Evolutionary conservation across 2,113 vertebrate genomes (phyloP).

Genomic region (Eolophus roseicapilla): DNA sequence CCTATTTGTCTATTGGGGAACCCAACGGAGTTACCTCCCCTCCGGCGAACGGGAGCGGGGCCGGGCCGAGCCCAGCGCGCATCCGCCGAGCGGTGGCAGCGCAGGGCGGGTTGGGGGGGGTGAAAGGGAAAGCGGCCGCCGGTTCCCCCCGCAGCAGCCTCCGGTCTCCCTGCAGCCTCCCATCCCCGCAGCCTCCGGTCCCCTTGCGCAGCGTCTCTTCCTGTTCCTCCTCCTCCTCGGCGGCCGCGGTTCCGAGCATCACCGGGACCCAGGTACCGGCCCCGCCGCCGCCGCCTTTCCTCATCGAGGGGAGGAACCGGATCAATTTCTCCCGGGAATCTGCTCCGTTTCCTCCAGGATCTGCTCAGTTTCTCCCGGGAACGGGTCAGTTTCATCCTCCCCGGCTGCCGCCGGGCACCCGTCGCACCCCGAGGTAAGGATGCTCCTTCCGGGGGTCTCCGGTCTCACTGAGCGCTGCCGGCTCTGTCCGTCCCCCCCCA

Average conservation of each 20-base stretch:
- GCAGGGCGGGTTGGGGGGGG: no score
- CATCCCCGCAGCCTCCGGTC: not conserved
- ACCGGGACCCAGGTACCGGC: not conserved
- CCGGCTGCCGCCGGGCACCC: not conserved
- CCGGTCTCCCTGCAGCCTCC: no score
- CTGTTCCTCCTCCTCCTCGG: not conserved
- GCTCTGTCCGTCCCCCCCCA: not conserved
- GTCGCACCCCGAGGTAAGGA: slow-evolving; percentile 13
- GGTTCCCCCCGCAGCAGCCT: not conserved
- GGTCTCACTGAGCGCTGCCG: not conserved
- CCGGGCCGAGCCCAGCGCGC: slow-evolving; percentile 1
- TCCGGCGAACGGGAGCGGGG: not conserved
- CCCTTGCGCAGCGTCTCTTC: not conserved
- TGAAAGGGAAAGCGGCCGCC: not conserved
- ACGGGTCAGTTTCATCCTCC: not conserved
- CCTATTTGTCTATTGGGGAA: not conserved
- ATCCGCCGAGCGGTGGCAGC: not conserved
- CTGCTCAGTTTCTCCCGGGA: not conserved
- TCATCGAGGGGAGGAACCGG: not conserved
- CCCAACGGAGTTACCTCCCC: slow-evolving; percentile 1
- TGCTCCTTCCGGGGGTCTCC: not conserved
- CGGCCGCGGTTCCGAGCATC: not conserved
- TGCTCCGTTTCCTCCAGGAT: not conserved
- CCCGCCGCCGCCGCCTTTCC: not conserved
- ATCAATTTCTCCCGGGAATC: not conserved